Base-by-base conservation (phyloP, 2,113 vertebrate species). In the Arenaria interpres region DNA sequence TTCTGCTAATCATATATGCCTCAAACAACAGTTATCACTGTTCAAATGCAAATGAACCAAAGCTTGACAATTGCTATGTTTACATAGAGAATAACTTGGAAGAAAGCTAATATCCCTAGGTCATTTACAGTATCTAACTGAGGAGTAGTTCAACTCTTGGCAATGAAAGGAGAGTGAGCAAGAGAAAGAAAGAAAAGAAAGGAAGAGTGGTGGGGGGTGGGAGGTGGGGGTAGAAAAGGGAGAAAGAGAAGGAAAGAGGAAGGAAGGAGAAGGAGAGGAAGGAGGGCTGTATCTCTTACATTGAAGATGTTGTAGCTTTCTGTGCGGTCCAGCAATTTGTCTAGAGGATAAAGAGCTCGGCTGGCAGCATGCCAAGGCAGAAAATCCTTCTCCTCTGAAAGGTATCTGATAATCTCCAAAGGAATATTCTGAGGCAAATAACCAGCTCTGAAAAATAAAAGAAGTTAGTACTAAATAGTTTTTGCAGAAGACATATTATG, bases 351-450 rank as follows among this genome's bases (percentile, higher is more conserved):
- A 87, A 99, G 98, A 63, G 98, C 98, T 66, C 99, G 96, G 97
- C 99, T 99, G 98, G 99, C 99, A 66, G 99, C 98, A 16, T 99
- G 99, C 99, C 99, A 99, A 57, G 99, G 99, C 91, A 99, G 98
- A 97, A 99, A 99, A 98, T 99, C 99, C 86, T 98, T 98, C 98
- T 99, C 99, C 84, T 98, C 98, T 56, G 99, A 99, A 94, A 99
- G 98, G 96, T 99, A 99, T 96, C 98, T 98, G 97, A 99, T 99
- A 96, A 99, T 98, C 98, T 99, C 99, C 96, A 99, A 95, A 68
- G 99, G 99, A 85, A 99, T 98, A 93, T 98, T 98, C 97, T 99
- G 99, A 92, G 99, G 99, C 97, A 99, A 98, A 98, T 99, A 99
- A 68, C 99, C 99, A 53, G 99, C 99, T 98, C 99, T 99, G 97